A percentile compares a stretch with the other conserved stretches of the same genome.
These are phyloP conservation scores for Amazona finschi DNA, from an alignment of 2,797 vertebrate species.

Conservation along the genomic window DNA sequence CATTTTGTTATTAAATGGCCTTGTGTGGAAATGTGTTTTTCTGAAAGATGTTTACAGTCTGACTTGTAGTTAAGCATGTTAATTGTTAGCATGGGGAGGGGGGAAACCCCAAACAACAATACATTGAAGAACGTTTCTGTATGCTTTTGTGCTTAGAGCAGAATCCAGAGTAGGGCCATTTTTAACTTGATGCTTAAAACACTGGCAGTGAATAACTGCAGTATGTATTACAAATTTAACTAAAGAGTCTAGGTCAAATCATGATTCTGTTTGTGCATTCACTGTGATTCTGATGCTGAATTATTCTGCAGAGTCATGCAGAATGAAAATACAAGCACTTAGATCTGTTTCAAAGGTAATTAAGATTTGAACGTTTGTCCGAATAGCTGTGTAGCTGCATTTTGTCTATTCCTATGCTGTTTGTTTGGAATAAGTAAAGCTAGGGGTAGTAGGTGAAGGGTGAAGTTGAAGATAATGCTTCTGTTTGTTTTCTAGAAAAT, in stretches of 20 bases:
- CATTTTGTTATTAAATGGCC: neutral
- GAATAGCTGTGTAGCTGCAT: neutral
- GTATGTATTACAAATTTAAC: neutral
- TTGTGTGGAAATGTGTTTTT: neutral
- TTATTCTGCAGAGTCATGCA: constrained; percentile 12
- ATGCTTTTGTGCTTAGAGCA: neutral
- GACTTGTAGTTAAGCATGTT: neutral
- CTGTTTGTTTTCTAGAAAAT: neutral
- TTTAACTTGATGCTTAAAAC: neutral
- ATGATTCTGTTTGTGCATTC: neutral
- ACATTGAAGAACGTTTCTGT: neutral
- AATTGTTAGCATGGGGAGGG: neutral
- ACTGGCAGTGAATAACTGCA: neutral
- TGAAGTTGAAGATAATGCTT: neutral
- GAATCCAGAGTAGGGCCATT: neutral
- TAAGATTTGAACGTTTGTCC: neutral
- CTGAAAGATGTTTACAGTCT: neutral
- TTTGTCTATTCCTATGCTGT: neutral
- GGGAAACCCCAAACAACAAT: accelerated
- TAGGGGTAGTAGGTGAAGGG: neutral
- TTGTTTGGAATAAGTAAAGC: neutral
- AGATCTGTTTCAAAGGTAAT: neutral
- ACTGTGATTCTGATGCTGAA: neutral
- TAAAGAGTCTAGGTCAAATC: neutral
- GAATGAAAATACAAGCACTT: neutral